A percentile compares a stretch with the other conserved stretches of the same genome.
Evolutionary conservation across 2,113 vertebrate species (phyloP).

Genomic region (Hydropotes inermis): DNA sequence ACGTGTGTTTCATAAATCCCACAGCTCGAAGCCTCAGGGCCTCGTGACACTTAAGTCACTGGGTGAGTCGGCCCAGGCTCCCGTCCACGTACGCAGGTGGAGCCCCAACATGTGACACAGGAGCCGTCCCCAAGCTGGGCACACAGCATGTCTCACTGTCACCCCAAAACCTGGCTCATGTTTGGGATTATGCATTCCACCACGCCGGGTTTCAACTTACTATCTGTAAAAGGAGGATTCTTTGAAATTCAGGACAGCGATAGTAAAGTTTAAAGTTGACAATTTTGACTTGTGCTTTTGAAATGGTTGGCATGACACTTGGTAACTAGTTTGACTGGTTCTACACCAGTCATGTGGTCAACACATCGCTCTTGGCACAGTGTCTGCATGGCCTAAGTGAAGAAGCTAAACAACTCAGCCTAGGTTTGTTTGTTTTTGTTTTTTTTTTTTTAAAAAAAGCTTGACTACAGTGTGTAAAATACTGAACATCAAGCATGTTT

Average conservation of each 20-base stretch:
- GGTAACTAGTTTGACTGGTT: not conserved
- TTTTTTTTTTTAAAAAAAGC: not conserved
- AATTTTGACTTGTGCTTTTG: not conserved
- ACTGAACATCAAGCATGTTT: not conserved
- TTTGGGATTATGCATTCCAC: too few species aligned
- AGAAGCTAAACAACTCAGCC: not conserved
- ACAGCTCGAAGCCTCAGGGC: not conserved
- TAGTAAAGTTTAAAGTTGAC: not conserved
- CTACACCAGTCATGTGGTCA: not conserved
- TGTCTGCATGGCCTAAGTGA: not conserved
- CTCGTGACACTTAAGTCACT: not conserved
- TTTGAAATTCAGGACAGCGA: not conserved
- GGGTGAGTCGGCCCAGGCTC: not conserved
- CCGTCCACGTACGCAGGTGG: accelerated
- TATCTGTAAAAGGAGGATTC: not conserved
- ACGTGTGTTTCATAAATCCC: not conserved
- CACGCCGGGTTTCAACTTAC: not conserved
- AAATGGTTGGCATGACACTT: not conserved
- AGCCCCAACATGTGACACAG: not conserved
- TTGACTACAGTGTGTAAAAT: not conserved
- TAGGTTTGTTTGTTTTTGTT: too few species aligned
- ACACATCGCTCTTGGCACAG: not conserved
- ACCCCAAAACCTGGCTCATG: not conserved
- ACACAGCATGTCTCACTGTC: accelerated
- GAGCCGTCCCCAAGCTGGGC: not conserved